These are phyloP conservation scores for Icerya purchasi DNA, from an alignment of 2,888 invertebrate species.

Conservation along the genomic window DNA sequence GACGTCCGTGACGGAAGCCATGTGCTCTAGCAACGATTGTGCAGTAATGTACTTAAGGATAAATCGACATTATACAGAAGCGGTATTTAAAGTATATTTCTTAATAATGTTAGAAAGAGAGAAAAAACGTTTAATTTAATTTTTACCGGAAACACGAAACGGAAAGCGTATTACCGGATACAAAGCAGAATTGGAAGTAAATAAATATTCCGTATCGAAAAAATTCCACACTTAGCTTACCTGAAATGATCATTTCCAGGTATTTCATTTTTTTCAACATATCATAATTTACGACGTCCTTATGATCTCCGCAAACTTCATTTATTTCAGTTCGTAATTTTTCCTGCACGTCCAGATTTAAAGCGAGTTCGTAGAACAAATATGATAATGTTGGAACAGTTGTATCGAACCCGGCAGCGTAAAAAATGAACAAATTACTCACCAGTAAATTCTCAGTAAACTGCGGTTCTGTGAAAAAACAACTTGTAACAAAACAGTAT, in stretches of 20 bases:
- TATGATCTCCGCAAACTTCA: constrained; percentile 25
- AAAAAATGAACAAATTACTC: constrained; percentile 34
- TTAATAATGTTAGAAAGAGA: too few species aligned
- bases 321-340: constrained; percentile 30
- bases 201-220: too few species aligned
- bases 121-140: too few species aligned
- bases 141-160: too few species aligned
- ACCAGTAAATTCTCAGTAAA: constrained; percentile 31
- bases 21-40: too few species aligned
- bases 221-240: constrained; percentile 21
- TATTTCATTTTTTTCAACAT: constrained; percentile 33
- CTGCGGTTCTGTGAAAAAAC: constrained; percentile 19
- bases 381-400: constrained; percentile 37
- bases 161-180: too few species aligned
- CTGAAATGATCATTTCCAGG: constrained; percentile 33
- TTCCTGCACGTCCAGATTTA: constrained; percentile 30
- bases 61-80: too few species aligned
- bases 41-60: too few species aligned
- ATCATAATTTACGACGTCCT: constrained; percentile 31
- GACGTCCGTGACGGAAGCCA: too few species aligned
- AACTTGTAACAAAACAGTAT: too few species aligned
- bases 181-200: too few species aligned
- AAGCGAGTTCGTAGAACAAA: constrained; percentile 31
- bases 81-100: too few species aligned
- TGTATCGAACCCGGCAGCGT: constrained; percentile 40